Base-by-base conservation (phyloP, 2,113 vertebrate genomes). In the Psettodes erumei region DNA sequence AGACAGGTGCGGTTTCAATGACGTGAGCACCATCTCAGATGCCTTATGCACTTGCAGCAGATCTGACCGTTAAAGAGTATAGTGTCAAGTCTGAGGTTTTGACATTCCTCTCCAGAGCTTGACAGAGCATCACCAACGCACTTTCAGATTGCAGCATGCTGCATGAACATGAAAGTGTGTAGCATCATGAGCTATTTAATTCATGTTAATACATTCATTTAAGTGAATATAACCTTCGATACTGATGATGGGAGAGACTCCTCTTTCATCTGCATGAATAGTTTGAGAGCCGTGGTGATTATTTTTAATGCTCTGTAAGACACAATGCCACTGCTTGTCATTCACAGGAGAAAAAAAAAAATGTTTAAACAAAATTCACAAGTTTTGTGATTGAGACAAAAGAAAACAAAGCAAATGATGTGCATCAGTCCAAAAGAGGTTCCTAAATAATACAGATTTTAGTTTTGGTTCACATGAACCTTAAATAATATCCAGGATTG, bases 101-200 rank as follows among this genome's bases (percentile, higher is more conserved):
- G 67, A 69, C 54, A 30, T 60, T 54, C 30, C 18, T 48, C 32
- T 81, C 78, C 79, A 83, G 70, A 75, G n/a, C 25, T 40, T 25
- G 33, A 60, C 45, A 78, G 43, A 61, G 58, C 43, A 15, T 78
- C 85, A 75, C 89, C 83, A 83, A 88, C 89, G 56, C 86, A 86
- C 61, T 87, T 72, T 88, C 78, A 78, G 67, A 78, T 71, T 10
- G n/a, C 23, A 43, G 42, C 51, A 61, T 13, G 42, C 42, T 75
- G 56, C 53, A 62, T 55, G 43, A 21, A 51, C 69, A 59, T 43
- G 21, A 77, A 30, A 68, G 51, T 15, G 1, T n/a, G 18, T 4
- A 54, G 12, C 8, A 60, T 47, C 40, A 75, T 0, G 2, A 77
- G 65, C 32, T 7, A 56, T 32, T n/a, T n/a, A 30, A 63, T 45